Evolutionary conservation across 2,113 vertebrate genomes (phyloP).

Genomic region (Scomber japonicus): DNA sequence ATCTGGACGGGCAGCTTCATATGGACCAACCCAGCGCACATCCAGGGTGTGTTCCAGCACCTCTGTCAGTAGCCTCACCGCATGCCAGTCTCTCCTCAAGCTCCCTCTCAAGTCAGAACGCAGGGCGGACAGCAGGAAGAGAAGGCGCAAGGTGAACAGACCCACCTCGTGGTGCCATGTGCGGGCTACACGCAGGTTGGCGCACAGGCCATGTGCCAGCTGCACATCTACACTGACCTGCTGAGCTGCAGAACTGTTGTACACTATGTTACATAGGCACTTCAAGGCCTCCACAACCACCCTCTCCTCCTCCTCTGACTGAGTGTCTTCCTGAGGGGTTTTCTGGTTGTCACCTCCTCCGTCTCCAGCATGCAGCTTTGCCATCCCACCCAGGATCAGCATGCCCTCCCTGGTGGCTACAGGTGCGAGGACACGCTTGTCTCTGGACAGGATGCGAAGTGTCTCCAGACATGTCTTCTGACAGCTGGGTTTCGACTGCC

Average conservation of each 20-base stretch:
- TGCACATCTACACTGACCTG: slow-evolving; percentile 93
- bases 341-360: slow-evolving; percentile 34
- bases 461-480: slow-evolving; percentile 93
- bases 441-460: slow-evolving; percentile 95
- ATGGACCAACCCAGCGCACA: slow-evolving; percentile 91
- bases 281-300: slow-evolving; percentile 97
- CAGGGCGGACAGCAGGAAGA: slow-evolving; percentile 96
- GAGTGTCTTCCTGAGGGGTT: slow-evolving; percentile 71
- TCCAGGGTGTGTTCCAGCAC: slow-evolving; percentile 93
- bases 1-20: slow-evolving; percentile 87
- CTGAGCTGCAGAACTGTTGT: slow-evolving; percentile 94
- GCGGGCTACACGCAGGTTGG: slow-evolving; percentile 84
- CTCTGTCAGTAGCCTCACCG: slow-evolving; percentile 90
- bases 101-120: slow-evolving; percentile 89
- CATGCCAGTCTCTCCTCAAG: slow-evolving; percentile 88
- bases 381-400: slow-evolving; percentile 90
- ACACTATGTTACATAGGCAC: slow-evolving; percentile 97
- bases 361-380: slow-evolving; percentile 78
- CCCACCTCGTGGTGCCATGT: slow-evolving; percentile 90
- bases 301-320: slow-evolving; percentile 87
- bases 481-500: slow-evolving; percentile 87
- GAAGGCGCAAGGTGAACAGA: slow-evolving; percentile 94
- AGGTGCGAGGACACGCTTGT: slow-evolving; percentile 94
- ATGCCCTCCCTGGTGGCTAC: slow-evolving; percentile 93
- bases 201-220: slow-evolving; percentile 90